Percentiles rank a stretch among this genome's conserved stretches.
Evolutionary conservation across 2,797 vertebrate genomes (phyloP).

Genomic region (Tamandua tetradactyla): DNA sequence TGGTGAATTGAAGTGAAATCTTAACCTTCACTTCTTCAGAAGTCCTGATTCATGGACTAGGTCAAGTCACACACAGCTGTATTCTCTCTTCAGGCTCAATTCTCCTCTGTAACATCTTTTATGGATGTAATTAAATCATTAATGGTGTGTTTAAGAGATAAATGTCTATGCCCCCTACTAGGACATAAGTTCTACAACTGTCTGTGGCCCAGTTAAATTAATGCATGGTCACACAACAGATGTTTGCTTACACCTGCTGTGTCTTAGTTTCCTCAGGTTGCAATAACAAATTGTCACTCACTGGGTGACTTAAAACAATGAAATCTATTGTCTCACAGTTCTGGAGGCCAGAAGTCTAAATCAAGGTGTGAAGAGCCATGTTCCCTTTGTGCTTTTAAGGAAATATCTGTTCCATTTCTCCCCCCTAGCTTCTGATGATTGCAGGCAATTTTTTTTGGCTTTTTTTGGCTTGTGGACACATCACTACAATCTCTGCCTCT

Average conservation of each 20-base stretch:
- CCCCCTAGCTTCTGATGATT: no score
- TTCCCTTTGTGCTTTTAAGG: no score
- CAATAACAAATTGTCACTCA: neutral
- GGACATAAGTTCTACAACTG: neutral
- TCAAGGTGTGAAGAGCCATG: no score
- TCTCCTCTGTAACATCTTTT: neutral
- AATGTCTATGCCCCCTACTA: neutral
- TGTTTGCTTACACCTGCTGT: neutral
- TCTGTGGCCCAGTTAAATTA: neutral
- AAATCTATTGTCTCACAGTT: no score
- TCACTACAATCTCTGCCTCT: no score
- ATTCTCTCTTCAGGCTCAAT: neutral
- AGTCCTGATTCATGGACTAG: neutral
- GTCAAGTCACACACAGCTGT: neutral
- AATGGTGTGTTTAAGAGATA: neutral
- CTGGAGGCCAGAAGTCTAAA: no score
- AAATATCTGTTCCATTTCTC: no score
- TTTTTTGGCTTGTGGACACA: no score
- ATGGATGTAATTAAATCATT: neutral
- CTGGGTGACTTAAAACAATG: no score
- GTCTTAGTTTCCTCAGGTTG: neutral
- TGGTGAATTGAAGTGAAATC: no score
- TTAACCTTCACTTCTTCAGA: neutral
- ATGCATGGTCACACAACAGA: neutral
- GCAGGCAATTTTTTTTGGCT: no score